Evolutionary conservation across 2,888 invertebrate species (phyloP).

Genomic region (Drosophila cyrtoloma): DNA sequence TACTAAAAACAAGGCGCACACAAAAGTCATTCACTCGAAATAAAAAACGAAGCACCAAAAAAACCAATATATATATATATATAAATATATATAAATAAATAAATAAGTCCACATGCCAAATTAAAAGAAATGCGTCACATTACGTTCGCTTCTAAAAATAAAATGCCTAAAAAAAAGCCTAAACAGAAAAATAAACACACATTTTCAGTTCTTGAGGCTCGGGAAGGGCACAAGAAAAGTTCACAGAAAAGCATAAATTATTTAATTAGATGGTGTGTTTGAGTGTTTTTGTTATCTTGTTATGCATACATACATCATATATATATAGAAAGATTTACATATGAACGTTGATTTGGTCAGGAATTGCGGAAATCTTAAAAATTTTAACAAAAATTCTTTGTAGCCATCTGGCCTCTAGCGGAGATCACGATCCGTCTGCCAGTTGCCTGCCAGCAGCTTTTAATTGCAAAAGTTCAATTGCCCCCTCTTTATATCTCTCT

Average conservation of each 20-base stretch:
- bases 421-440: conserved; percentile 47
- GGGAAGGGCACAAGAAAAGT: conserved; percentile 56
- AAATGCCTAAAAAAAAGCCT: conserved; percentile 44
- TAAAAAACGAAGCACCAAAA: conserved; percentile 9
- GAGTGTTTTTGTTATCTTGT: background rate
- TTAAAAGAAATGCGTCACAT: conserved; percentile 69
- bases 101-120: conserved; percentile 58
- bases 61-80: background rate
- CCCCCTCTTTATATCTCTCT: background rate
- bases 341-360: conserved; percentile 22
- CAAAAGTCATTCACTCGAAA: conserved; percentile 59
- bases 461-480: conserved; percentile 69
- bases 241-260: conserved; percentile 60
- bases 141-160: conserved; percentile 59
- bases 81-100: conserved; percentile 31
- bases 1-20: conserved; percentile 35
- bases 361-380: conserved; percentile 55
- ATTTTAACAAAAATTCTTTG: conserved; percentile 18
- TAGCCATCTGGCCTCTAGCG: conserved; percentile 53
- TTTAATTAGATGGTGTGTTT: conserved; percentile 50
- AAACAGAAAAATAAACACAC: conserved; percentile 24
- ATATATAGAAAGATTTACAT: background rate
- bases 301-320: background rate
- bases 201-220: conserved; percentile 6
- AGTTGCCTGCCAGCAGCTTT: conserved; percentile 50